Percentiles rank a stretch among this genome's conserved stretches.
Conservation (phyloP, 2,888 invertebrate genomes). For the Xanthia icteritia region DNA sequence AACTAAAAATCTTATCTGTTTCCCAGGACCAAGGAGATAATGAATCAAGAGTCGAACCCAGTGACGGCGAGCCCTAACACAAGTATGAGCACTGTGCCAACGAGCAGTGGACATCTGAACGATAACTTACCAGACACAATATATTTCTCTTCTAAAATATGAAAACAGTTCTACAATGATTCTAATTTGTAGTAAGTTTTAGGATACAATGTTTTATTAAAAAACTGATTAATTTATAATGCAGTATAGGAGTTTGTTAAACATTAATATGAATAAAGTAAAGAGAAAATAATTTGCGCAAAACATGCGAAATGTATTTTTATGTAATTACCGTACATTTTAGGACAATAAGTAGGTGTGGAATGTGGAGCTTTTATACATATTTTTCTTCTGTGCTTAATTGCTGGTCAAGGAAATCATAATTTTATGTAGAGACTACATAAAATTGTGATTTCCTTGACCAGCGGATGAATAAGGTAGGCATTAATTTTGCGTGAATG, state of each 20-base stretch:
- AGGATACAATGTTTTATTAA: not conserved
- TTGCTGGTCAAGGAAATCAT: not conserved
- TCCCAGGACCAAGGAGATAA: constrained; percentile 35
- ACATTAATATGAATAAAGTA: not conserved
- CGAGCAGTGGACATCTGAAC: constrained; percentile 66
- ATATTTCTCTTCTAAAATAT: constrained; percentile 79
- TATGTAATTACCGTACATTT: not conserved
- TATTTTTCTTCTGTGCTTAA: not conserved
- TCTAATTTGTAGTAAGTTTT: not conserved
- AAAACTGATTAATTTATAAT: not conserved
- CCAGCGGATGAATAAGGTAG: too few species aligned
- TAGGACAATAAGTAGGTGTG: not conserved
- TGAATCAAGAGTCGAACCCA: constrained; percentile 17
- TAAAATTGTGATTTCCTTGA: too few species aligned
- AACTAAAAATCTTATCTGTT: not conserved
- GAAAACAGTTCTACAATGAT: constrained; percentile 12
- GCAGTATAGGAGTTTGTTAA: not conserved
- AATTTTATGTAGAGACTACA: not conserved
- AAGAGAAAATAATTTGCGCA: not conserved
- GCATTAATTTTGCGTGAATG: not conserved
- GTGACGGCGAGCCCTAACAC: constrained; percentile 29
- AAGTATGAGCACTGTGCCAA: constrained; percentile 46
- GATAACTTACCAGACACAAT: constrained; percentile 76
- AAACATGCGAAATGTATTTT: not conserved
- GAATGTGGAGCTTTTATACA: not conserved